Conservation (phyloP, 2,113 vertebrate genomes). For the Etia nguti region DNA sequence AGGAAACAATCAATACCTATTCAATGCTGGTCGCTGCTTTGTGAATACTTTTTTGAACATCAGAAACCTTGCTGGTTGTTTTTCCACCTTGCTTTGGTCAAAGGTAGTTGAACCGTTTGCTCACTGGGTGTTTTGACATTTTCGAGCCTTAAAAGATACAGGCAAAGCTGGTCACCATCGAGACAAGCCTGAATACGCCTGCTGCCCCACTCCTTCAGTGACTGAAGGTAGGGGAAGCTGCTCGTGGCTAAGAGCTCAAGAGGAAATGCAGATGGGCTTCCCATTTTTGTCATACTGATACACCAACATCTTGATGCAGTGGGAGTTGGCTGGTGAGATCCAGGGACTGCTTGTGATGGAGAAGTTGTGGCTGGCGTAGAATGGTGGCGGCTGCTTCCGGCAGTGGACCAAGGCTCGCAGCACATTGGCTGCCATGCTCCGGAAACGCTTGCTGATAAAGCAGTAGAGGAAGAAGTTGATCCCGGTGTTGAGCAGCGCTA, state of each 20-base stretch:
- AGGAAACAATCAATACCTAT: conserved; percentile 24
- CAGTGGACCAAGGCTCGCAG: conserved; percentile 88
- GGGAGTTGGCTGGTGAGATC: conserved; percentile 97
- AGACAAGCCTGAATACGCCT: conserved; percentile 13
- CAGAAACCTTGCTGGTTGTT: conserved; percentile 15
- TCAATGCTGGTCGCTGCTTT: conserved; percentile 17
- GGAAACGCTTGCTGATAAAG: conserved; percentile 96
- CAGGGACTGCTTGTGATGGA: conserved; percentile 97
- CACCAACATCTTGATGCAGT: conserved; percentile 97
- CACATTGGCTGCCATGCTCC: conserved; percentile 87
- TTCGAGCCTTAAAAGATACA: conserved; percentile 38
- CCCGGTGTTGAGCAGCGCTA: conserved; percentile 91
- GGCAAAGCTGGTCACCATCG: conserved; percentile 28
- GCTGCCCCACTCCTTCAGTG: not conserved
- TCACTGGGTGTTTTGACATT: conserved; percentile 49
- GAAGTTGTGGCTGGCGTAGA: conserved; percentile 94
- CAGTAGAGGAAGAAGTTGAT: conserved; percentile 99
- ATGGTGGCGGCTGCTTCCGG: conserved; percentile 84
- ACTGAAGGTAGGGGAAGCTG: not conserved
- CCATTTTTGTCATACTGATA: conserved; percentile 96
- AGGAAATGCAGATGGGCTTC: conserved; percentile 90
- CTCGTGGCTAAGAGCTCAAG: conserved; percentile 67
- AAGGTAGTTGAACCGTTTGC: conserved; percentile 17
- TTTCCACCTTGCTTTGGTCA: conserved; percentile 15
- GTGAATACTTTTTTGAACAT: conserved; percentile 15